Percentiles rank a stretch among this genome's conserved stretches.
phyloP scores from a whole-genome alignment of 2,113 vertebrate genomes.

The Plestiodon gilberti region DNA sequence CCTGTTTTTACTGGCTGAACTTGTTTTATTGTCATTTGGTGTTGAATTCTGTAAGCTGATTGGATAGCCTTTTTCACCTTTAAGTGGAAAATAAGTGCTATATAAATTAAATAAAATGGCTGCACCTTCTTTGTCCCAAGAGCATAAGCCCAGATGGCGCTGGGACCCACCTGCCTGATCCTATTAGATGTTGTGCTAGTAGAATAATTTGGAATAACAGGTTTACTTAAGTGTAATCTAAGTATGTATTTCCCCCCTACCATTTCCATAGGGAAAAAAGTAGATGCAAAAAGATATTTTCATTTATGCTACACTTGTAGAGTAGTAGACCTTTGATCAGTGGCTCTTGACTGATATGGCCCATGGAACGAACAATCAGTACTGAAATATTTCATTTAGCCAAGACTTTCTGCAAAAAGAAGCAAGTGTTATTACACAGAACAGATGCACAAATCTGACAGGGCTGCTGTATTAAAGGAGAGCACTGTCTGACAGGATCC shows the following conservation, averaged over 20 bases:
- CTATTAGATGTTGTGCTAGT: not conserved
- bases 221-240: not conserved
- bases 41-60: too few relatives aligned
- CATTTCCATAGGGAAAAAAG: not conserved
- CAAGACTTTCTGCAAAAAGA: not conserved
- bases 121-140: not conserved
- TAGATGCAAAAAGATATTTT: not conserved
- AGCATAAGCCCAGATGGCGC: not conserved
- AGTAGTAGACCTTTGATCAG: not conserved
- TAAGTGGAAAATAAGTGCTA: not conserved
- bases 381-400: not conserved
- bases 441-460: not conserved
- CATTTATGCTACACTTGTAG: not conserved
- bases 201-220: not conserved
- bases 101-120: not conserved
- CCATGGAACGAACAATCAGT: not conserved
- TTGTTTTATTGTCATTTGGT: too few relatives aligned
- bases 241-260: not conserved
- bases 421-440: not conserved
- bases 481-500: not conserved
- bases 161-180: not conserved
- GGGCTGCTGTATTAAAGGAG: not conserved
- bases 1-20: too few relatives aligned
- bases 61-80: too few relatives aligned
- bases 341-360: not conserved